A percentile compares a stretch with the other conserved stretches of the same genome.
These are phyloP conservation scores for Spheniscus humboldti DNA, from an alignment of 2,797 vertebrate genomes.

Conservation along the genomic window DNA sequence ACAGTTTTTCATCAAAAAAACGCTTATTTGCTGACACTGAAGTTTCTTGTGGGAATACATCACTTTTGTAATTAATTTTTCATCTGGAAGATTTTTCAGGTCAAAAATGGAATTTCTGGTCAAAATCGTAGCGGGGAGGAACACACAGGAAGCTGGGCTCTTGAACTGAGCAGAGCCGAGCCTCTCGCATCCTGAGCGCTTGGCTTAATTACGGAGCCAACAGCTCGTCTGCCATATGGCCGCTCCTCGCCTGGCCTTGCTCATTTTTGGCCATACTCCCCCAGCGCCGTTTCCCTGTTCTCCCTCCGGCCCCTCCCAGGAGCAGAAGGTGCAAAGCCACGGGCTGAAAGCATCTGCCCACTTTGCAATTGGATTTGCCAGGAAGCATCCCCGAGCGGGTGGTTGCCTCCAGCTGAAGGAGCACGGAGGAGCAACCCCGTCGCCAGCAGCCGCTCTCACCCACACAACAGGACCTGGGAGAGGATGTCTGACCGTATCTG, in stretches of 20 bases:
- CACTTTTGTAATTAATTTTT: conserved; percentile 48
- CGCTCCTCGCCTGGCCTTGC: not conserved
- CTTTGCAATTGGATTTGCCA: not conserved
- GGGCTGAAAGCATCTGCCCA: not conserved
- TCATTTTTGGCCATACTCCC: not conserved
- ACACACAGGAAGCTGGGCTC: conserved; percentile 32
- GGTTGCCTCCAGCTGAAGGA: not conserved
- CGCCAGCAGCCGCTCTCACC: not conserved
- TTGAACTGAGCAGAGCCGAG: not conserved
- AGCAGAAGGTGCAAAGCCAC: not conserved
- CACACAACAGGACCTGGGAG: not conserved
- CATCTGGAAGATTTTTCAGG: conserved; percentile 61
- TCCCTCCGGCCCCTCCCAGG: not conserved
- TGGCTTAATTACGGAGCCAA: not conserved
- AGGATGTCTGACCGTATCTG: conserved; percentile 7
- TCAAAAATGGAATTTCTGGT: conserved; percentile 60
- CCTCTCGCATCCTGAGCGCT: not conserved
- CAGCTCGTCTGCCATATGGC: not conserved
- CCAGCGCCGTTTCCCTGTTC: not conserved
- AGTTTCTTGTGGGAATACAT: conserved; percentile 57
- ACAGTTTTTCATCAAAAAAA: not conserved
- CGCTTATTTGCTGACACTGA: conserved; percentile 21
- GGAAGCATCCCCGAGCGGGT: not conserved
- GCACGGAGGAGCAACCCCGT: not conserved
- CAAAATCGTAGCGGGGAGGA: conserved; percentile 9